Percentiles rank a stretch among this genome's conserved stretches.
Evolutionary conservation across 1,140 invertebrate species (phyloP).

Genomic region (Thaumatotibia leucotreta): DNA sequence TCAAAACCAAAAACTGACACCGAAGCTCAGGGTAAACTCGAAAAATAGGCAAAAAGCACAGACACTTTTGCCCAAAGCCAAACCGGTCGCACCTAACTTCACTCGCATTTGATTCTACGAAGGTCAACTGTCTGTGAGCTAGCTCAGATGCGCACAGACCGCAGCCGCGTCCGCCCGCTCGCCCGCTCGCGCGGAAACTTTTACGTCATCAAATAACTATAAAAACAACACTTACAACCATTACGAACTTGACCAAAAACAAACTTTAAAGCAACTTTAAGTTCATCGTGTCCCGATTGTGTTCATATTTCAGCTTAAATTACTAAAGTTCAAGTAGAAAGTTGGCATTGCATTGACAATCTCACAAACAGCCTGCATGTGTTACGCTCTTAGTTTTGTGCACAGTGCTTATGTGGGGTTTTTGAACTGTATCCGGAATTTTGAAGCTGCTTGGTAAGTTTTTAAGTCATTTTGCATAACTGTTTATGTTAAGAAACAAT

Average conservation of each 20-base stretch:
- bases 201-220: slow-evolving; percentile 33
- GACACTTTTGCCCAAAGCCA: slow-evolving; percentile 53
- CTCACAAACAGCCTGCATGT: slow-evolving; percentile 30
- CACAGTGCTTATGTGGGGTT: slow-evolving; percentile 35
- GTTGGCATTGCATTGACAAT: slow-evolving; percentile 32
- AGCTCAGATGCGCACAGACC: slow-evolving; percentile 32
- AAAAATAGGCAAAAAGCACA: slow-evolving; percentile 34
- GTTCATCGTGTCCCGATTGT: neutral
- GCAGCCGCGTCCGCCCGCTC: slow-evolving; percentile 24
- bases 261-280: neutral
- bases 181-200: slow-evolving; percentile 29
- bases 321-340: slow-evolving; percentile 29
- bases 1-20: slow-evolving; percentile 13
- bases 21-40: slow-evolving; percentile 5
- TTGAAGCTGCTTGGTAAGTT: slow-evolving; percentile 44
- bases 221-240: slow-evolving; percentile 20
- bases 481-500: neutral
- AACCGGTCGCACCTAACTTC: slow-evolving; percentile 56
- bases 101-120: slow-evolving; percentile 54
- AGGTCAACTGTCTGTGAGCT: slow-evolving; percentile 39
- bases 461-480: slow-evolving; percentile 15
- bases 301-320: neutral
- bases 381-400: slow-evolving; percentile 30
- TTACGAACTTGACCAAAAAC: neutral
- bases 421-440: slow-evolving; percentile 40